These are phyloP conservation scores for Cirrhinus mrigala DNA, from an alignment of 2,797 vertebrate genomes.

Conservation along the genomic window DNA sequence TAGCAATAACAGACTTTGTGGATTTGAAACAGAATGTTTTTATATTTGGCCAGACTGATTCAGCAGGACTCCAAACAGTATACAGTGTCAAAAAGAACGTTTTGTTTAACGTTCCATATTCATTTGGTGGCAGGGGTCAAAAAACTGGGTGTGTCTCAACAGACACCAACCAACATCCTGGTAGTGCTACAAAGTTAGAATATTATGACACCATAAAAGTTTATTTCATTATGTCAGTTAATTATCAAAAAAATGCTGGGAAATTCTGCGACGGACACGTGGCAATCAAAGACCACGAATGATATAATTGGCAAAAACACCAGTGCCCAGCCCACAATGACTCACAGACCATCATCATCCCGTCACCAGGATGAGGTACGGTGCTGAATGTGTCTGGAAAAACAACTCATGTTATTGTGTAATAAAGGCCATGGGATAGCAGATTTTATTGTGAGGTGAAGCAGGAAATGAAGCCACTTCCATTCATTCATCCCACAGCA, in stretches of 20 bases:
- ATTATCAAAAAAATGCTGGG: neutral
- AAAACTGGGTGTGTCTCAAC: neutral
- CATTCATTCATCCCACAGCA: slow-evolving; percentile 66
- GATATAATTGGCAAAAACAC: slow-evolving; percentile 4
- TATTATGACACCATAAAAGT: neutral
- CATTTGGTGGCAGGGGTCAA: slow-evolving; percentile 12
- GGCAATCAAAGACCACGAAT: slow-evolving; percentile 30
- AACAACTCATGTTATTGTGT: slow-evolving; percentile 66
- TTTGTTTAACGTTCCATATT: neutral
- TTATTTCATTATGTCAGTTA: slow-evolving; percentile 1
- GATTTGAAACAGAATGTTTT: slow-evolving; percentile 26
- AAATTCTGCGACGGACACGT: neutral
- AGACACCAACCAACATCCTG: neutral
- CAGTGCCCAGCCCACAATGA: slow-evolving; percentile 7
- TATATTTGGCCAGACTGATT: slow-evolving; percentile 18
- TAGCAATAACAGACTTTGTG: slow-evolving; percentile 29
- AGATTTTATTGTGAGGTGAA: slow-evolving; percentile 60
- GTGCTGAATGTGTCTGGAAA: slow-evolving; percentile 45
- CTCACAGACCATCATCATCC: slow-evolving; percentile 52
- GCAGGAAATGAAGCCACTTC: slow-evolving; percentile 54
- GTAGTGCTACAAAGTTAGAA: neutral
- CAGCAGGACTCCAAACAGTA: neutral
- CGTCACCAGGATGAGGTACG: slow-evolving; percentile 50
- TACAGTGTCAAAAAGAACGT: neutral
- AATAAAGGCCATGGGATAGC: slow-evolving; percentile 60